Percentiles rank a stretch among this genome's conserved stretches.
These are phyloP conservation scores for Helicolenus hilgendorfi DNA, from an alignment of 2,797 vertebrate species.

Conservation along the genomic window DNA sequence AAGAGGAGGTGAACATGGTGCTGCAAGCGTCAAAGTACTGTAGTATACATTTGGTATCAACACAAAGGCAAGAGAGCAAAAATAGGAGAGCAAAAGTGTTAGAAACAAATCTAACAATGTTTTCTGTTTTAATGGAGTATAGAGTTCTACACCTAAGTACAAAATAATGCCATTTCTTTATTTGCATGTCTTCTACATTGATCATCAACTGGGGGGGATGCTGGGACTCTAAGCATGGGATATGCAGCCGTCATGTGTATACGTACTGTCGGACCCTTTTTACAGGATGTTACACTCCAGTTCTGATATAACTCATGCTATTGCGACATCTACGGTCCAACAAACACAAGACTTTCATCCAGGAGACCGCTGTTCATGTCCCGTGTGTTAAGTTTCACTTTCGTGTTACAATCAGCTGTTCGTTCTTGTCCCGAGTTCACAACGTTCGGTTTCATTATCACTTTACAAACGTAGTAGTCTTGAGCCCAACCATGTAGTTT, in stretches of 20 bases:
- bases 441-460: no score
- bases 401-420: fast-evolving
- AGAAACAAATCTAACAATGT: neutral
- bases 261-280: neutral
- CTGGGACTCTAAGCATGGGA: neutral
- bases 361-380: no score
- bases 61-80: slow-evolving; percentile 2
- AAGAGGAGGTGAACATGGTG: neutral
- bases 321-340: no score
- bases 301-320: no score
- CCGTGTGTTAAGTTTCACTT: no score
- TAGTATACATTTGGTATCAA: neutral
- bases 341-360: no score
- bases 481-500: no score
- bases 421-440: no score
- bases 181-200: neutral
- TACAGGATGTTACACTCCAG: no score
- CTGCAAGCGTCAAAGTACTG: neutral
- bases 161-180: neutral
- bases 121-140: neutral
- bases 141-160: neutral
- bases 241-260: no score
- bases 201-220: neutral
- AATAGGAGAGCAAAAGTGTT: neutral
- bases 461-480: no score